Conservation (phyloP, 2,113 vertebrate species). For the Zosterops pallidus region DNA sequence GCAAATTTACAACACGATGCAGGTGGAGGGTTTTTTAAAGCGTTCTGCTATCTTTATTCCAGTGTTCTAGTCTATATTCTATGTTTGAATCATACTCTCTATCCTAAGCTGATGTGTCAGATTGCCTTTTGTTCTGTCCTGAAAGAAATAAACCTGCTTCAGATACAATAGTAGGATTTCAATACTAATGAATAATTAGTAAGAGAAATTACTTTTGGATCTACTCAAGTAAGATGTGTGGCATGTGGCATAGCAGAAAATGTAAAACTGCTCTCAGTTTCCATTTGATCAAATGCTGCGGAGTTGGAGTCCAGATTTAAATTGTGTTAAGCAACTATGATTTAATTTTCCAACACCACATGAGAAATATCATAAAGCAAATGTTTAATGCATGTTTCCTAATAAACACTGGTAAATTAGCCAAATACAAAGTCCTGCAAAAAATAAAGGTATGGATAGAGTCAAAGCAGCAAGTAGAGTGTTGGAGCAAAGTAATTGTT, state of each 20-base stretch:
- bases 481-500: background rate
- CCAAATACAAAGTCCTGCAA: background rate
- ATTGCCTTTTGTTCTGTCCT: background rate
- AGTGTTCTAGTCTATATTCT: background rate
- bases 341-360: background rate
- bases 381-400: background rate
- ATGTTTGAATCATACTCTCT: background rate
- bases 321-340: background rate
- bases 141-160: background rate
- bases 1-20: background rate
- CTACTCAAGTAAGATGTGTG: background rate
- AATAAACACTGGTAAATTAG: conserved; percentile 4
- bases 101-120: background rate
- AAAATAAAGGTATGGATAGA: background rate
- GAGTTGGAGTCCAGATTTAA: background rate
- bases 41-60: background rate
- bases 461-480: background rate
- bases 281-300: background rate
- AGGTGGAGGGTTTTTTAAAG: background rate
- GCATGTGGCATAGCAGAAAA: background rate
- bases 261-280: background rate
- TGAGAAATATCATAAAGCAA: conserved; percentile 4
- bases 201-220: background rate
- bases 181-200: background rate
- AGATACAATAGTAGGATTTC: background rate